phyloP scores from a whole-genome alignment of 2,113 vertebrate genomes.

The Danio rerio region DNA sequence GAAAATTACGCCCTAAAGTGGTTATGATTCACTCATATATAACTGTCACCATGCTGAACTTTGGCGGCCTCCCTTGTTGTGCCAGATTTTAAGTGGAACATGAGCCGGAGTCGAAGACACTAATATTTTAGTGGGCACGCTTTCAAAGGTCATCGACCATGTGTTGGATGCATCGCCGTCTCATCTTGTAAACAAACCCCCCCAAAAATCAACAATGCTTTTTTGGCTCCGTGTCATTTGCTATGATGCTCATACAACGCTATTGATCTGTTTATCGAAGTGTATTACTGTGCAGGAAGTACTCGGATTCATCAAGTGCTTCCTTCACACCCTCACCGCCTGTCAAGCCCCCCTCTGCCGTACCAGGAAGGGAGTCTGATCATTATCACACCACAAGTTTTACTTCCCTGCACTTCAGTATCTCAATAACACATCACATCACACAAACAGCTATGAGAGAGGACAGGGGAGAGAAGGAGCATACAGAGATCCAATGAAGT shows the following conservation, averaged over 20 bases:
- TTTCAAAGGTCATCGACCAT: slow-evolving; percentile 29
- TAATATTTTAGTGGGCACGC: slow-evolving; percentile 8
- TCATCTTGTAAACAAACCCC: slow-evolving; percentile 14
- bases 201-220: slow-evolving; percentile 2
- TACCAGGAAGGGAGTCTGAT: slow-evolving; percentile 44
- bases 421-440: slow-evolving; percentile 42
- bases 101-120: slow-evolving; percentile 15
- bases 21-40: slow-evolving; percentile 56
- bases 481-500: slow-evolving; percentile 46
- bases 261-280: slow-evolving; percentile 31
- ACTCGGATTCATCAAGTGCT: slow-evolving; percentile 38
- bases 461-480: background rate
- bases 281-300: slow-evolving; percentile 12
- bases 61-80: slow-evolving; percentile 31
- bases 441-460: slow-evolving; percentile 30
- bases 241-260: slow-evolving; percentile 9
- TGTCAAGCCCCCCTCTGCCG: slow-evolving; percentile 32
- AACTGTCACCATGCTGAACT: slow-evolving; percentile 25
- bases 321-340: slow-evolving; percentile 27
- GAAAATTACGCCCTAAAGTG: slow-evolving; percentile 59
- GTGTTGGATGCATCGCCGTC: slow-evolving; percentile 5
- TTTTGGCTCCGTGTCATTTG: slow-evolving; percentile 16
- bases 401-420: slow-evolving; percentile 39
- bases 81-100: slow-evolving; percentile 31
- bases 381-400: slow-evolving; percentile 54